Percentiles rank a stretch among this genome's conserved stretches.
These are phyloP conservation scores for Synchiropus splendidus DNA, from an alignment of 2,113 vertebrate genomes.

Conservation along the genomic window DNA sequence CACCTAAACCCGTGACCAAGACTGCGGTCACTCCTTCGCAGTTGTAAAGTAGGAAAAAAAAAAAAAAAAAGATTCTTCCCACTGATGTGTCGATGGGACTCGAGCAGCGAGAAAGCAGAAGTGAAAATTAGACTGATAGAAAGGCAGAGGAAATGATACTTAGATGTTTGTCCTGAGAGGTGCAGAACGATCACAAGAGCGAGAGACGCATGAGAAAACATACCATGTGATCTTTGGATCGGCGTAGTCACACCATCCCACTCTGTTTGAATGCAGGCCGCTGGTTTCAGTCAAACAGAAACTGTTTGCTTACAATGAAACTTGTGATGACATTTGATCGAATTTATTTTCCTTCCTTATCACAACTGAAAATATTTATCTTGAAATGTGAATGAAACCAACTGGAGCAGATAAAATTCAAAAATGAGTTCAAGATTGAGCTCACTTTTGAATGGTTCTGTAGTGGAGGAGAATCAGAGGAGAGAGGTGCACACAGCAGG, in stretches of 20 bases:
- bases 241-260: slow-evolving; percentile 49
- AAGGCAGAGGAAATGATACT: slow-evolving; percentile 61
- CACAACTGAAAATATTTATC: too few species aligned
- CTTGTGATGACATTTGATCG: slow-evolving; percentile 32
- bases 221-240: slow-evolving; percentile 47
- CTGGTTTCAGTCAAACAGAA: slow-evolving; percentile 47
- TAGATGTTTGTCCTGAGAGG: slow-evolving; percentile 30
- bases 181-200: slow-evolving; percentile 52
- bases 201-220: slow-evolving; percentile 9
- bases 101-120: slow-evolving; percentile 54
- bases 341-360: neutral
- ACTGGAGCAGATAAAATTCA: too few species aligned
- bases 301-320: slow-evolving; percentile 27
- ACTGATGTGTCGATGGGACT: slow-evolving; percentile 3
- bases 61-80: too few species aligned
- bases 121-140: slow-evolving; percentile 57
- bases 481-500: too few species aligned
- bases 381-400: too few species aligned
- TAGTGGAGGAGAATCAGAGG: too few species aligned
- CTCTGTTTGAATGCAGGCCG: slow-evolving; percentile 52
- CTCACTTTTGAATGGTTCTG: too few species aligned
- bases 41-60: too few species aligned
- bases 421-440: too few species aligned
- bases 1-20: too few species aligned
- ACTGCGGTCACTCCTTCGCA: too few species aligned